These are phyloP conservation scores for Calyptommatus sinebrachiatus DNA, from an alignment of 2,113 vertebrate genomes.

Conservation along the genomic window DNA sequence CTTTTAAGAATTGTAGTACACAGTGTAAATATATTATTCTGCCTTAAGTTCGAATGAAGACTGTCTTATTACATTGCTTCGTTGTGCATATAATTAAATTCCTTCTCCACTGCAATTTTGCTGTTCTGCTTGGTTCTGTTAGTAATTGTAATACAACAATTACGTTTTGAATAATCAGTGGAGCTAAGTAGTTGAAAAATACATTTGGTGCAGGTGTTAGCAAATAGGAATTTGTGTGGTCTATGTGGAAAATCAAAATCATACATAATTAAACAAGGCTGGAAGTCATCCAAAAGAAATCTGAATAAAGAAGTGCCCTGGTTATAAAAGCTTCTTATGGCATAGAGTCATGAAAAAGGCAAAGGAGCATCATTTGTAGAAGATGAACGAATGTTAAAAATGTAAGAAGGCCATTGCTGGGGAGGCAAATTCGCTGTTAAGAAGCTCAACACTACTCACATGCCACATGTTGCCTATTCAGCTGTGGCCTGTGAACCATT, in stretches of 20 bases:
- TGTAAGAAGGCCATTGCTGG: background rate
- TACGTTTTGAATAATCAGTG: background rate
- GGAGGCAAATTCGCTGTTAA: background rate
- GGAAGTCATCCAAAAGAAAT: background rate
- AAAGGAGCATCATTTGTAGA: background rate
- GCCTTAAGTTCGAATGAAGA: too few species aligned
- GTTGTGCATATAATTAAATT: background rate
- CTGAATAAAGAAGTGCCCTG: background rate
- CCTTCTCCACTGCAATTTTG: background rate
- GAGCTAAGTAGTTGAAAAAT: constrained; percentile 14
- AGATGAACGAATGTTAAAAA: background rate
- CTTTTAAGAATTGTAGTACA: background rate
- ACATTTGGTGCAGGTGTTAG: background rate
- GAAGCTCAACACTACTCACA: too few species aligned
- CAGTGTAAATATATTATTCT: background rate
- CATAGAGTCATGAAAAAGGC: background rate
- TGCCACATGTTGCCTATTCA: too few species aligned
- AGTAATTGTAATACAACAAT: background rate
- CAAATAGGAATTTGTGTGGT: background rate
- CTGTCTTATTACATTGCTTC: too few species aligned
- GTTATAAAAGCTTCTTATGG: background rate
- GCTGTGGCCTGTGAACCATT: too few species aligned
- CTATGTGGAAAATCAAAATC: background rate
- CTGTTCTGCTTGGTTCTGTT: too few species aligned
- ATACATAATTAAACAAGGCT: background rate